Base-by-base conservation (phyloP, 1,140 invertebrate species). In the Heliothis virescens region DNA sequence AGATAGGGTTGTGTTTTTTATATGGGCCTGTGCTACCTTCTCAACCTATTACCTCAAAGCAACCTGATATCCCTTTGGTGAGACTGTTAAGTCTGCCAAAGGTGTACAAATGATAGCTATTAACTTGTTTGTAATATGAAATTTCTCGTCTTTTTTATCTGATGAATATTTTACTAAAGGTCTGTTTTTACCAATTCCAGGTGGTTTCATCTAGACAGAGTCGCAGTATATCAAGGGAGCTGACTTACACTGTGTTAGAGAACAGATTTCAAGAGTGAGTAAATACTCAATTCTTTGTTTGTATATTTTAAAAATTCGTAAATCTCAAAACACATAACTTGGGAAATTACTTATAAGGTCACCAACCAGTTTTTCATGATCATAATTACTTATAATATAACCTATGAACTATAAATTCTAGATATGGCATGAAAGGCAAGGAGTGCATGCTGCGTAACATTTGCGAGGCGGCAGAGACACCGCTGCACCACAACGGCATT, bases 391-490 rank as follows among this genome's bases (percentile, higher is more conserved):
- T n/a, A 26, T 26, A 26, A 3, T 34, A 34, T 2, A 41, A 62
- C 62, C 5, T 57, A 26, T 67, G 50, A 67, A 15, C 34, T 80
- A 41, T 18, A 59, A 75, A 59, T 71, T 91, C 29, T 86, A 95
- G 94, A 69, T 80, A 92, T 62, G 96, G 95, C 1, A 95, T 95
- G 94, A 94, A 95, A 83, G 97, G 97, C 3, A 95, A 94, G 85
- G 92, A 96, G 52, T 98, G 97, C 88, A 92, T 97, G 83, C 89
- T 97, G 75, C 95, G 96, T 52, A 96, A 96, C 74, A 97, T 98
- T 78, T 97, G 97, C 88, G 97, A 98, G 85, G 96, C 97, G 7
- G 96, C 97, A 0, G 95, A 96, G 83, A 96, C 95, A 18, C 96
- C 96, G 1, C 85, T 96, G 12, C 92, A 95, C 76, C 95, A 96